Percentiles rank a stretch among this genome's conserved stretches.
Evolutionary conservation across 2,888 invertebrate species (phyloP).

Genomic region (Cancer borealis): DNA sequence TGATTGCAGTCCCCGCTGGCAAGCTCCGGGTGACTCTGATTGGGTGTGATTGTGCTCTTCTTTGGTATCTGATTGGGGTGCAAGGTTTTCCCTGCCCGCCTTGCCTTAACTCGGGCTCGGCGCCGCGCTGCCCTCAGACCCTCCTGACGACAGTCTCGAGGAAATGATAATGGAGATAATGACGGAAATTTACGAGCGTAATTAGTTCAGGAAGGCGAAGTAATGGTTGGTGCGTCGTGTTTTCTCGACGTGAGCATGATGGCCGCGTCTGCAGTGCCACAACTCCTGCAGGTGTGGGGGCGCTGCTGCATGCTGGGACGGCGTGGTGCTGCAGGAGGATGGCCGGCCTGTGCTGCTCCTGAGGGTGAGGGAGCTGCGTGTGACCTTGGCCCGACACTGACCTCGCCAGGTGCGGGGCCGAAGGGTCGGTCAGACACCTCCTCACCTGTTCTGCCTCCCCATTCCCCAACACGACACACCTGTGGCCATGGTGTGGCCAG

Average conservation of each 20-base stretch:
- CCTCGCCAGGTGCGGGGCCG: background rate
- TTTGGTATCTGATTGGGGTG: background rate
- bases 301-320: background rate
- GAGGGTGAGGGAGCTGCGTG: background rate
- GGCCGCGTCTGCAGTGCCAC: background rate
- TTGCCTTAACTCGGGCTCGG: background rate
- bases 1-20: slow-evolving; percentile 24
- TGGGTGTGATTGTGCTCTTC: background rate
- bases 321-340: background rate
- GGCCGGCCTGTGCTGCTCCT: background rate
- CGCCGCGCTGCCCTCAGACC: background rate
- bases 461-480: background rate
- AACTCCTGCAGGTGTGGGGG: background rate
- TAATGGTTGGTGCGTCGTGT: background rate
- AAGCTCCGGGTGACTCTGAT: slow-evolving; percentile 35
- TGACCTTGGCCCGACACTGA: slow-evolving; percentile 17
- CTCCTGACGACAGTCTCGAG: slow-evolving; percentile 13
- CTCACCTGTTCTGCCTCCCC: slow-evolving; percentile 2
- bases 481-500: background rate
- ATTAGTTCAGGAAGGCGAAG: slow-evolving; percentile 28
- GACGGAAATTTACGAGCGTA: background rate
- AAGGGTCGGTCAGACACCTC: slow-evolving; percentile 27
- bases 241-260: background rate
- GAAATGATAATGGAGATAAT: slow-evolving; percentile 14
- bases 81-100: background rate